phyloP scores from a whole-genome alignment of 2,113 vertebrate species.

The Sakesphorus luctuosus region DNA sequence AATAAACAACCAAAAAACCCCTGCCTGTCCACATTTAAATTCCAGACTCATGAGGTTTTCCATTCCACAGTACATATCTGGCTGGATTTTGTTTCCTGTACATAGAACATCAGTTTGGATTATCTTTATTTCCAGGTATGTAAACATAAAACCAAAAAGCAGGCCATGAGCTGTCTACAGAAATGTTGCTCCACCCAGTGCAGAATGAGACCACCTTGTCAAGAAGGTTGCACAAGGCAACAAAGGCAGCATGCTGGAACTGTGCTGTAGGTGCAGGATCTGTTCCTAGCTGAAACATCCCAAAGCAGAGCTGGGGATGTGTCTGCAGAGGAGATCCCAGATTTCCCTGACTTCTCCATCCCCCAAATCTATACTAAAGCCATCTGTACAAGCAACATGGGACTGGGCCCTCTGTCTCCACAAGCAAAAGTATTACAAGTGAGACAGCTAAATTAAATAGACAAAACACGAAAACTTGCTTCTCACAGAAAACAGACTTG shows the following conservation, averaged over 20 bases:
- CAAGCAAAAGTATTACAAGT: rapidly evolving
- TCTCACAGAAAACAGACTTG: not conserved
- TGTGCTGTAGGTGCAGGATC: not conserved
- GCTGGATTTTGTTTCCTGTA: not conserved
- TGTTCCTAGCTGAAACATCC: not conserved
- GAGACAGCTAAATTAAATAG: not conserved
- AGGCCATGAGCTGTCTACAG: not conserved
- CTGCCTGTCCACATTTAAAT: not conserved
- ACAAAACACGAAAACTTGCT: not conserved
- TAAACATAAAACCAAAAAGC: not conserved
- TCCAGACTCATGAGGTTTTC: not conserved
- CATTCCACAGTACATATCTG: not conserved
- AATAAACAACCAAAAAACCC: not conserved
- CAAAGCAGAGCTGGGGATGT: not conserved
- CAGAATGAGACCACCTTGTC: not conserved
- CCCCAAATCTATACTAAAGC: not conserved
- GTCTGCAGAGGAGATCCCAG: not conserved
- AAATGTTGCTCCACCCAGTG: not conserved
- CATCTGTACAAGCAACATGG: not conserved
- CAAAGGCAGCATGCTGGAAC: rapidly evolving
- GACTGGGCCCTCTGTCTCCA: not conserved
- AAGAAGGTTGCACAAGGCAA: not conserved
- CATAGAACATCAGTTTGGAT: not conserved
- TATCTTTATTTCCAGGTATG: not conserved
- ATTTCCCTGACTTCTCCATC: not conserved